Evolutionary conservation across 1,140 invertebrate species (phyloP).

Genomic region (Sogatella furcifera): DNA sequence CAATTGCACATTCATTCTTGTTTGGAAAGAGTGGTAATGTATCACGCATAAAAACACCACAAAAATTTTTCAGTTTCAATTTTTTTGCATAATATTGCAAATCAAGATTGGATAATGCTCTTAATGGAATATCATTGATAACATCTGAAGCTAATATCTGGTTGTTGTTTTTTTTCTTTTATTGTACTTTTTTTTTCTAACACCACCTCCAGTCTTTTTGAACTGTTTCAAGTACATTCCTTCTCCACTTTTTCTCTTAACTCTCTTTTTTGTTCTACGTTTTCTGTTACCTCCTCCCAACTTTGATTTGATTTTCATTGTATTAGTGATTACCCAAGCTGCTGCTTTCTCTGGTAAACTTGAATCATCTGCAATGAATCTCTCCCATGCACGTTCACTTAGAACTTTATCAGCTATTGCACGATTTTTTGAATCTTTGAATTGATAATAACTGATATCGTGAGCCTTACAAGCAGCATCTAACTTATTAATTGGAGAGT

Average conservation of each 20-base stretch:
- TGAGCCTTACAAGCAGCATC: slow-evolving; percentile 36
- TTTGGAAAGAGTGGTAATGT: slow-evolving; percentile 17
- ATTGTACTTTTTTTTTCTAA: neutral
- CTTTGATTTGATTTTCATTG: slow-evolving; percentile 30
- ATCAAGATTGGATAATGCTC: neutral
- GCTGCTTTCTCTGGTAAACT: slow-evolving; percentile 28
- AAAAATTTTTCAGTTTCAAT: slow-evolving; percentile 12
- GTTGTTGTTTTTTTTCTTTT: neutral
- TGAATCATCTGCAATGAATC: slow-evolving; percentile 30
- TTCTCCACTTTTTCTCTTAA: slow-evolving; percentile 19
- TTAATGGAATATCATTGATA: neutral
- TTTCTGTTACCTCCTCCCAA: slow-evolving; percentile 15
- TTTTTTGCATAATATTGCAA: neutral
- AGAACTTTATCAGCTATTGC: slow-evolving; percentile 31
- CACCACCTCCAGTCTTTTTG: neutral
- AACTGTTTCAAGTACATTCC: slow-evolving; percentile 27
- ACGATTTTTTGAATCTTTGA: slow-evolving; percentile 26
- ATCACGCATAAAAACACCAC: slow-evolving; percentile 19
- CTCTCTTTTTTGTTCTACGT: neutral
- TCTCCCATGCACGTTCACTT: slow-evolving; percentile 28
- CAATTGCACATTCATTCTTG: slow-evolving; percentile 23
- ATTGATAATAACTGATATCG: slow-evolving; percentile 30
- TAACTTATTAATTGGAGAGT: no score
- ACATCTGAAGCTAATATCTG: neutral
- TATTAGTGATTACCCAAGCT: slow-evolving; percentile 25